phyloP scores from a whole-genome alignment of 1,140 invertebrate species.

The Parasteatoda tepidariorum region DNA sequence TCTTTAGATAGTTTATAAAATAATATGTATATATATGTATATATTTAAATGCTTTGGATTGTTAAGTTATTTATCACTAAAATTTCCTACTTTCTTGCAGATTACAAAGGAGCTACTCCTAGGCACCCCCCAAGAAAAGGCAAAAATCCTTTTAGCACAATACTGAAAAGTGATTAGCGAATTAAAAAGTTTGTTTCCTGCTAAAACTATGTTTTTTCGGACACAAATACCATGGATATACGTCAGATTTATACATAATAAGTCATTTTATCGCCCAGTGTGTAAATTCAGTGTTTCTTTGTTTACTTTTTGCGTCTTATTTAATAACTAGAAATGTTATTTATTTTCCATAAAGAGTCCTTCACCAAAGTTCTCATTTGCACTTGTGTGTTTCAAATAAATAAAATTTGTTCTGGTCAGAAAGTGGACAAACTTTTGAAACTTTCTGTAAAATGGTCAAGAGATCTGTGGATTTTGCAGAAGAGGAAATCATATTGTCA shows the following conservation, averaged over 20 bases:
- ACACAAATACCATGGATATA: not conserved
- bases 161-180: conserved; percentile 32
- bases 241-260: not conserved
- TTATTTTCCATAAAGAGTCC: not conserved
- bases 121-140: conserved; percentile 20
- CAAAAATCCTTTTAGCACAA: conserved; percentile 53
- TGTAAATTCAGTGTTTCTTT: not conserved
- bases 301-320: not conserved
- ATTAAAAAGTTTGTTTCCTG: not conserved
- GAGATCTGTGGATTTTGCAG: no score
- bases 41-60: no score
- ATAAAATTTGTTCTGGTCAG: not conserved
- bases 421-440: no score
- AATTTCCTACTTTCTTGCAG: not conserved
- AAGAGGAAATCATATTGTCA: no score
- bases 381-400: not conserved
- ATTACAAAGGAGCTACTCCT: conserved; percentile 21
- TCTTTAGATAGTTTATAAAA: no score
- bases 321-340: not conserved
- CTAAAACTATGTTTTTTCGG: not conserved
- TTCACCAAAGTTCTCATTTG: not conserved
- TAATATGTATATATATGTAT: no score
- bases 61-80: not conserved
- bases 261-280: not conserved
- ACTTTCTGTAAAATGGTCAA: no score